These are phyloP conservation scores for Rhineura floridana DNA, from an alignment of 2,113 vertebrate genomes.

Conservation along the genomic window DNA sequence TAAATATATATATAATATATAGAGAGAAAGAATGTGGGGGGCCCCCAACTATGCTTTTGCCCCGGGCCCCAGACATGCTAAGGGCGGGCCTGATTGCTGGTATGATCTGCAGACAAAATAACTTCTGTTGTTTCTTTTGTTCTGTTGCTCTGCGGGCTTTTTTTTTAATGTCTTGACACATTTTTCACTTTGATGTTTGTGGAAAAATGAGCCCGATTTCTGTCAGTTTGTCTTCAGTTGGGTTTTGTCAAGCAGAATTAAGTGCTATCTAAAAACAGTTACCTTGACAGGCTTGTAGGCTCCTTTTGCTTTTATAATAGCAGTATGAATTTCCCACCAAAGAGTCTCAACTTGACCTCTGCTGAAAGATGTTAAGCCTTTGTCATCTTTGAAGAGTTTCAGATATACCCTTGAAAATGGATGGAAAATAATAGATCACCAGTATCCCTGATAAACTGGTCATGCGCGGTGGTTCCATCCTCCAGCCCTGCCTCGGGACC, in stretches of 20 bases:
- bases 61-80: no score
- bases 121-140: slow-evolving; percentile 23
- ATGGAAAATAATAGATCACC: background rate
- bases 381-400: background rate
- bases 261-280: background rate
- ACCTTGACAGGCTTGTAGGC: background rate
- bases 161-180: background rate
- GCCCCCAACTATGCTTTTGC: no score
- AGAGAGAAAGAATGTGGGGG: no score
- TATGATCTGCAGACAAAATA: slow-evolving; percentile 12
- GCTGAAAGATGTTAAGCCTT: background rate
- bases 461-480: background rate
- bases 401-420: background rate
- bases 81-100: no score
- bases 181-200: background rate
- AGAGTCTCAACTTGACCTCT: background rate
- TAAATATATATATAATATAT: no score
- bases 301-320: background rate
- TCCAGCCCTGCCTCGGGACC: background rate
- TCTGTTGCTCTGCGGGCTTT: background rate
- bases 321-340: background rate
- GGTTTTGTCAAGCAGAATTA: background rate
- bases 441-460: background rate
- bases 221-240: background rate
- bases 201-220: background rate